These are phyloP conservation scores for Onychomys leucogaster DNA, from an alignment of 2,797 vertebrate genomes.

Conservation along the genomic window DNA sequence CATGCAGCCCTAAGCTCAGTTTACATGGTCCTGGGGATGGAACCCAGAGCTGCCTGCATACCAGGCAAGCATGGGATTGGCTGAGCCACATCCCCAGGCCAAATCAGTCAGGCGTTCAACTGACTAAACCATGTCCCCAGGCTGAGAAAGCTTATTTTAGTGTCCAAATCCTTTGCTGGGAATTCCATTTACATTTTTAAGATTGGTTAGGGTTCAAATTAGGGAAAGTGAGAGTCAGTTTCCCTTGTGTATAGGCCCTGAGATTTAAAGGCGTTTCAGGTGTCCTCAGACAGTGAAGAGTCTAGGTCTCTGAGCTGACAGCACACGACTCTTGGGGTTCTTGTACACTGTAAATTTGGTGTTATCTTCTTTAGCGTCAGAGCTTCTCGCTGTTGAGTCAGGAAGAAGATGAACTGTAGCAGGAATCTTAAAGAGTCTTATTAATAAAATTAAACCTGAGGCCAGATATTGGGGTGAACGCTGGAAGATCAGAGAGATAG, in stretches of 20 bases:
- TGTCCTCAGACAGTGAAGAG: neutral
- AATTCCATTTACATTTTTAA: constrained; percentile 3
- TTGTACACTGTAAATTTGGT: neutral
- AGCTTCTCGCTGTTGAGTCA: constrained; percentile 14
- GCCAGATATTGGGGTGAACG: too few species aligned
- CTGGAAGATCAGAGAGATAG: too few species aligned
- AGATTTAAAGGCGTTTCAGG: constrained; percentile 11
- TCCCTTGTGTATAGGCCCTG: neutral
- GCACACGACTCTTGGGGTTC: neutral
- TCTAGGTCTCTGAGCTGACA: constrained; percentile 22
- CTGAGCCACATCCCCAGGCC: neutral
- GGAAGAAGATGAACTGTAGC: constrained; percentile 27
- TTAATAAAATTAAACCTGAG: too few species aligned
- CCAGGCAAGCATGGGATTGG: neutral
- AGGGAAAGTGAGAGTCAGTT: neutral
- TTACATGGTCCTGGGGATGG: neutral
- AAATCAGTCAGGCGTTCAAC: neutral
- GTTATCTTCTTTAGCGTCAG: constrained; percentile 32
- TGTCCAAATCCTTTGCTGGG: neutral
- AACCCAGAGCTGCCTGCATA: neutral
- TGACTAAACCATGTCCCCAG: neutral
- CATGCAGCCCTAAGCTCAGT: neutral
- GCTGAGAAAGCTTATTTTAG: constrained; percentile 42
- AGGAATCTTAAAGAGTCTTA: too few species aligned
- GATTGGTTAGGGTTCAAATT: constrained; percentile 43